Base-by-base conservation (phyloP, 2,888 invertebrate species). In the Eilema griseolum region DNA sequence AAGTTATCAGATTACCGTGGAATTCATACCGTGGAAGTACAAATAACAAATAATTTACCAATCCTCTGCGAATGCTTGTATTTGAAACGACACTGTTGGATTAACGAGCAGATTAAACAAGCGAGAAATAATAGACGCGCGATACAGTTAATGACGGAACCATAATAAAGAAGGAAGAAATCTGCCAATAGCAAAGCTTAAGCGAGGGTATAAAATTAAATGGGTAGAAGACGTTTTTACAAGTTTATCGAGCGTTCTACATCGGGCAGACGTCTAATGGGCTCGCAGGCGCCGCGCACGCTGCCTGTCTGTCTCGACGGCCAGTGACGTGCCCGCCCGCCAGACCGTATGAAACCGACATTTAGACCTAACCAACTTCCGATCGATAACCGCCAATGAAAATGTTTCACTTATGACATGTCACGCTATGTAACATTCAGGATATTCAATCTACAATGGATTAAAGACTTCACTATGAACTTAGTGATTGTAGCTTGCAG, bases 221-320 rank as follows among this genome's bases (percentile, higher is more conserved):
- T 93, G 92, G 92, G 91, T 92, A 92, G 93, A 93, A 93, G 92
- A 93, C 93, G 93, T 94, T 95, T 95, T 94, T 94, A 94, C 92
- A 94, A 95, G 95, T 95, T 95, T 95, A 95, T 95, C 94, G 95
- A 95, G 95, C 95, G 95, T 93, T 94, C 93, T 85, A 93, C 92
- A 93, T 93, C 92, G 91, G 89, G 89, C 90, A 92, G 94, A 93
- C 94, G 89, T 89, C 89, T 94, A 94, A 94, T 94, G 94, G 94
- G 89, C 90, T 90, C 86, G 86, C 87, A 92, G 95, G 94, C 94
- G 94, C 94, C 94, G 92, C 88, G 89, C 89, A 84, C 92, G 93
- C 92, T 93, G 94, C 91, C 93, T 88, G 93, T 88, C 93, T 92
- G 93, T 93, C 93, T 93, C 88, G 90, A 78, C 85, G 87, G 87